phyloP scores from a whole-genome alignment of 2,797 vertebrate species.

The Babyrousa celebensis region DNA sequence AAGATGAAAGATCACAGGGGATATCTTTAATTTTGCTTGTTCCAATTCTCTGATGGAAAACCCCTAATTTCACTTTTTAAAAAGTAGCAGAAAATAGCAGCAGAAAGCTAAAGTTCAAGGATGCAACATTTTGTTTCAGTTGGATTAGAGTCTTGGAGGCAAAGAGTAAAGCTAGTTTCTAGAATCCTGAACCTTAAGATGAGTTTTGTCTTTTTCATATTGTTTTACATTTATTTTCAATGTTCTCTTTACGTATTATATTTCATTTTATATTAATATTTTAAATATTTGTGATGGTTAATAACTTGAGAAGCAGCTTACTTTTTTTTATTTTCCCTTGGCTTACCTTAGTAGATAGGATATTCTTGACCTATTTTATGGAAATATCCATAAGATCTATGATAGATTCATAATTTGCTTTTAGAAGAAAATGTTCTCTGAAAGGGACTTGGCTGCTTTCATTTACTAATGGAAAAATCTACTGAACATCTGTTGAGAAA shows the following conservation, averaged over 20 bases:
- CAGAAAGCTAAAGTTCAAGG: background rate
- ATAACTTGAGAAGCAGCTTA: slow-evolving; percentile 37
- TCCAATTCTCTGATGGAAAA: slow-evolving; percentile 58
- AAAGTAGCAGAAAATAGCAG: background rate
- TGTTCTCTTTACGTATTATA: background rate
- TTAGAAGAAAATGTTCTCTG: slow-evolving; percentile 18
- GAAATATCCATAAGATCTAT: background rate
- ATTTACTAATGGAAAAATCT: slow-evolving; percentile 5
- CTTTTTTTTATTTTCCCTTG: background rate
- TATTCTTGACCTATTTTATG: background rate
- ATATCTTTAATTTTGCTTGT: background rate
- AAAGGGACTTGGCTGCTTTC: slow-evolving; percentile 24
- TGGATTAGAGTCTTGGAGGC: background rate
- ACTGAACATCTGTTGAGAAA: background rate
- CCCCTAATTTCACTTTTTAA: slow-evolving; percentile 10
- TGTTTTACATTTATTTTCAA: background rate
- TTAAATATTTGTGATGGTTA: slow-evolving; percentile 19
- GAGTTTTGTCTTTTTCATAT: background rate
- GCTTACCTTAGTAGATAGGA: background rate
- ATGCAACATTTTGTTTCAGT: background rate
- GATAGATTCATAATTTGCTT: background rate
- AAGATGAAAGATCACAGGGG: background rate
- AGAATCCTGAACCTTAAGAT: background rate
- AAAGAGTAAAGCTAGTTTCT: slow-evolving; percentile 28
- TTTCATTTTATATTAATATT: background rate